Base-by-base conservation (phyloP, 2,113 vertebrate species). In the Cyphomyrus discorhynchus region DNA sequence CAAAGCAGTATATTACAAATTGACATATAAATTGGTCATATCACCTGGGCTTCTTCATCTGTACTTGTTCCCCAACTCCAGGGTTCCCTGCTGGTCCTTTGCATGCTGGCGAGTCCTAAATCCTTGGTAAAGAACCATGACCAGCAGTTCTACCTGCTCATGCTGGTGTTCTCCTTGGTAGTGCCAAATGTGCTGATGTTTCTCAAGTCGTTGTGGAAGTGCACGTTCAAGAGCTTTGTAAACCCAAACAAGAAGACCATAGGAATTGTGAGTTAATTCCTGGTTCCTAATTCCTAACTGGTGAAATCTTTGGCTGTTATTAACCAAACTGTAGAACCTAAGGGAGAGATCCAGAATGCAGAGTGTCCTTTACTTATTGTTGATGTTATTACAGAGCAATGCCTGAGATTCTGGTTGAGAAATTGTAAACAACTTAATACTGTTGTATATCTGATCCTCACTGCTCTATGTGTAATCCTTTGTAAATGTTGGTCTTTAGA, bases 121-220 rank as follows among this genome's bases (percentile, higher is more conserved):
- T 95, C 95, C 1, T 3, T 92, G 88, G 92, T 92, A 9, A 89
- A 0, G 5, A 0, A 1, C 0, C 91, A 93, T 53, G 94, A 96
- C 6, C 91, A 74, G n/a, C 95, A 96, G 92, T 95, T 96, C 82
- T 96, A 96, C 91, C 90, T 93, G 62, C 93, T 96, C 80, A 95
- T 96, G 95, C 21, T 96, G 91, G 94, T 95, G 87, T 95, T 95
- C 91, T 94, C 93, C 84, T 90, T 96, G 35, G 92, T 95, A 62
- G 95, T 88, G 27, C 96, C 96, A 39, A 96, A 96, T 91, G 17
- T 96, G 85, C 92, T 96, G 91, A 93, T 96, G 52, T 96, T 96
- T 66, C 3, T 96, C 0, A 96, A 96, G 91, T 95, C 94, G 0
- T 90, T 96, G 42, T 96, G 96, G 96, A 95, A 93, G 24, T 95